Percentiles rank a stretch among this genome's conserved stretches.
These are phyloP conservation scores for Chrysomallon squamiferum DNA, from an alignment of 1,140 invertebrate species.

Conservation along the genomic window DNA sequence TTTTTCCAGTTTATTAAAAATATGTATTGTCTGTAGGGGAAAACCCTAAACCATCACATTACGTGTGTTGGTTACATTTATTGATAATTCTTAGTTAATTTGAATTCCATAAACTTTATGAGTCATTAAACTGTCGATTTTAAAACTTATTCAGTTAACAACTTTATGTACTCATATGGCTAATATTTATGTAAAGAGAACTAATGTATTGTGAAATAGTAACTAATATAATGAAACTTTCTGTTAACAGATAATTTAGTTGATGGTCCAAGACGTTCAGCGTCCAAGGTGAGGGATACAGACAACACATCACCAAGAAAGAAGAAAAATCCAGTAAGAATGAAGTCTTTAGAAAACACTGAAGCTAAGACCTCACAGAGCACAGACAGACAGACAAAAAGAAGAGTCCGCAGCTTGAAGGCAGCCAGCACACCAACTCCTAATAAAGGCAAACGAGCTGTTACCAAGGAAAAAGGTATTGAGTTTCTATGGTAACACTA, in stretches of 20 bases:
- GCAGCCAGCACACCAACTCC: constrained; percentile 51
- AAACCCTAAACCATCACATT: no score
- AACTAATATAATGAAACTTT: no score
- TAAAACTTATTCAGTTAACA: no score
- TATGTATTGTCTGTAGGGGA: no score
- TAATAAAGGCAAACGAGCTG: constrained; percentile 18
- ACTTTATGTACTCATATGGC: no score
- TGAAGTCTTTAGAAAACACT: neutral
- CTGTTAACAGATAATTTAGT: constrained; percentile 46
- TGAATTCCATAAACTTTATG: no score
- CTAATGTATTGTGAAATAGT: no score
- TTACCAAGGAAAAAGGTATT: neutral
- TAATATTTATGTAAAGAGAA: no score
- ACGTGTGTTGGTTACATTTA: no score
- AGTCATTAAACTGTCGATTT: no score
- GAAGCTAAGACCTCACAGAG: neutral
- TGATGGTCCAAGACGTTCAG: constrained; percentile 17
- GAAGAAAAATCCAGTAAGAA: neutral
- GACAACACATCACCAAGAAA: constrained; percentile 1
- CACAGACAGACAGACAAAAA: constrained; percentile 18
- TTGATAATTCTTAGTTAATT: no score
- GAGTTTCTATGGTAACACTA: neutral
- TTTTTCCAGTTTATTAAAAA: no score
- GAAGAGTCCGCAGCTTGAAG: constrained; percentile 21
- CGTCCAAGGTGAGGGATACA: neutral